Conservation (phyloP, 2,797 vertebrate genomes). For the Alfaro cultratus region DNA sequence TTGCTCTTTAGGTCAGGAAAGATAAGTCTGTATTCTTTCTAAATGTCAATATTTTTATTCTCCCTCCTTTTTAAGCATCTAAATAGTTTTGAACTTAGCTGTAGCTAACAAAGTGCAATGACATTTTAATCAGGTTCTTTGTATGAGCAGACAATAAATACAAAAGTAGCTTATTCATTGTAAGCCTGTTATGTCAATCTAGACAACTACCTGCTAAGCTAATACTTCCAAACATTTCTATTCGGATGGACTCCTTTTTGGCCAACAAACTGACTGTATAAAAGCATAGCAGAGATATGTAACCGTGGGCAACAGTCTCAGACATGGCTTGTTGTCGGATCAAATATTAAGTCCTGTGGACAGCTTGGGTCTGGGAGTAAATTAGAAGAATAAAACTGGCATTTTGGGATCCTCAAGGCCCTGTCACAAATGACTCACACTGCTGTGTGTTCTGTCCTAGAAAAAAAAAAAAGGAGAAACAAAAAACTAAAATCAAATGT, state of each 20-base stretch:
- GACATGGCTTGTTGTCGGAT: conserved; percentile 31
- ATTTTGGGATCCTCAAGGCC: conserved; percentile 44
- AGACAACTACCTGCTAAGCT: background rate
- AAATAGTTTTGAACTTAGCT: no score
- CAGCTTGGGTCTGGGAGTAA: conserved; percentile 32
- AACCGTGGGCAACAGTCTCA: conserved; percentile 18
- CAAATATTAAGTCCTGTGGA: conserved; percentile 19
- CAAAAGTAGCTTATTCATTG: background rate
- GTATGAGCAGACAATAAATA: background rate
- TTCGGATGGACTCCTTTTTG: no score
- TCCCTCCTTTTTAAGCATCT: background rate
- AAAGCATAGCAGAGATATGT: background rate
- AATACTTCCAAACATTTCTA: background rate
- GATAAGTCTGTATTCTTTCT: background rate
- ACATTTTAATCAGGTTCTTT: background rate
- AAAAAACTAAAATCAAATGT: conserved; percentile 5
- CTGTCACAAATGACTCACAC: conserved; percentile 48
- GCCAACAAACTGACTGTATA: background rate
- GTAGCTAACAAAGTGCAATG: background rate
- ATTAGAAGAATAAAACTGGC: conserved; percentile 35
- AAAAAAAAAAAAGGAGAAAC: background rate
- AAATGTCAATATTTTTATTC: background rate
- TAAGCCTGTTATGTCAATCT: background rate
- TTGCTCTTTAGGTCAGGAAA: background rate
- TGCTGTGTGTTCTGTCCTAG: conserved; percentile 33